Evolutionary conservation across 92 coral and sea anemone species (phyloP).

Genomic region (Phymanthus crucifer): DNA sequence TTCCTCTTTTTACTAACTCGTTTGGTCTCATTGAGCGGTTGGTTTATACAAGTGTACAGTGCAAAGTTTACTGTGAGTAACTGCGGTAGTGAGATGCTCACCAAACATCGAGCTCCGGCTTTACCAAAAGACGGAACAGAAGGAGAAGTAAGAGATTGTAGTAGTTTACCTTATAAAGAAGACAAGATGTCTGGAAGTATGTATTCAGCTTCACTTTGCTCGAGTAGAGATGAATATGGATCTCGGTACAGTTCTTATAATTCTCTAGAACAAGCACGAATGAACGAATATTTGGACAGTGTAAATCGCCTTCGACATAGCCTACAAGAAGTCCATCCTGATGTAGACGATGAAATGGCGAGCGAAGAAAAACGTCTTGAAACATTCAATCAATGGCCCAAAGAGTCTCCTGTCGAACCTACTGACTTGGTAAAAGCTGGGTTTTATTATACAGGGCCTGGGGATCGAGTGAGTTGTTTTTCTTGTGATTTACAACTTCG

Average conservation of each 20-base stretch:
- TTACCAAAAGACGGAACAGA: background rate
- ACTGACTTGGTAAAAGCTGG: constrained; percentile 78
- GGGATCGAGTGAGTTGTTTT: constrained; percentile 83
- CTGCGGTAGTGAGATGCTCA: background rate
- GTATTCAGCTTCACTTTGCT: background rate
- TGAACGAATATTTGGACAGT: constrained; percentile 7
- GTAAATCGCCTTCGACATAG: background rate
- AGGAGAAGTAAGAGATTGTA: background rate
- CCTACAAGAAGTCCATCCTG: constrained; percentile 19
- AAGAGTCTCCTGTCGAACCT: constrained; percentile 59
- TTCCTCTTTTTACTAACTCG: background rate
- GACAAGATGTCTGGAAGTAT: background rate
- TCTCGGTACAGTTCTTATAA: constrained; percentile 25
- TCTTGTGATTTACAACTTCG: constrained; percentile 67
- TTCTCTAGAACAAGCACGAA: constrained; percentile 26
- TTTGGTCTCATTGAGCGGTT: background rate
- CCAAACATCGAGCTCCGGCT: background rate
- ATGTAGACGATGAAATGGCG: constrained; percentile 71
- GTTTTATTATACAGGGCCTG: constrained; percentile 66
- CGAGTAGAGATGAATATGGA: background rate
- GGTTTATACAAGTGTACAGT: background rate
- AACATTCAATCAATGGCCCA: constrained; percentile 75
- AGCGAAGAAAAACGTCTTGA: constrained; percentile 70
- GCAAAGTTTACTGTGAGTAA: background rate
- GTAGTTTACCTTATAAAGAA: background rate